Conservation (phyloP, 2,797 vertebrate species). For the Zalophus californianus region DNA sequence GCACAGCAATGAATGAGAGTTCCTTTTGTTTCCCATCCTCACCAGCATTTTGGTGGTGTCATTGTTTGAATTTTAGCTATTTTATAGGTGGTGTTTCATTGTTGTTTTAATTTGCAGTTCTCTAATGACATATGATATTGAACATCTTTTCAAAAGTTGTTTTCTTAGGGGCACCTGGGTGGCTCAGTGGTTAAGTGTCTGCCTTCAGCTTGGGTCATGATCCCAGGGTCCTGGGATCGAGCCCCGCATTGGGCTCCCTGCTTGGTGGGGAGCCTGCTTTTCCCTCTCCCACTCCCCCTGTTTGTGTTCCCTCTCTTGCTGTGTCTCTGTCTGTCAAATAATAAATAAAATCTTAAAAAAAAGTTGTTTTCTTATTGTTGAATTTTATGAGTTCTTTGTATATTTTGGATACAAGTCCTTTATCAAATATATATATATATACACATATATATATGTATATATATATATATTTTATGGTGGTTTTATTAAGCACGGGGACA, state of each 20-base stretch:
- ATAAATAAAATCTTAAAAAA: neutral
- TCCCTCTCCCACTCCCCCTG: no score
- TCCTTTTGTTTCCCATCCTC: neutral
- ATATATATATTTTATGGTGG: neutral
- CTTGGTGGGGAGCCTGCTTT: no score
- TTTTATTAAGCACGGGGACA: no score
- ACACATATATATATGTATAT: neutral
- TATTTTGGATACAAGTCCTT: neutral
- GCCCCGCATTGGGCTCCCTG: no score
- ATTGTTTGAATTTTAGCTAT: neutral
- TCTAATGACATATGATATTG: neutral
- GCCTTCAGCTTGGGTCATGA: no score
- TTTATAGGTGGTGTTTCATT: neutral
- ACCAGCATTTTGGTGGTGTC: neutral
- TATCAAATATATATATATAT: neutral
- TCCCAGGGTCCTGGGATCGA: no score
- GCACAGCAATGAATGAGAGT: neutral
- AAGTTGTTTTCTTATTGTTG: neutral
- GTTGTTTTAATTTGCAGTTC: neutral
- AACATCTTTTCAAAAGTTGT: neutral
- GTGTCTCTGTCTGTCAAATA: no score
- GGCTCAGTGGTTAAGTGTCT: no score
- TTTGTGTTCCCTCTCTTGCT: no score
- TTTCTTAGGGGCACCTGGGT: neutral
- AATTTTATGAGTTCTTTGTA: neutral